These are phyloP conservation scores for Cheilosia vernalis DNA, from an alignment of 2,888 invertebrate species.

Conservation along the genomic window DNA sequence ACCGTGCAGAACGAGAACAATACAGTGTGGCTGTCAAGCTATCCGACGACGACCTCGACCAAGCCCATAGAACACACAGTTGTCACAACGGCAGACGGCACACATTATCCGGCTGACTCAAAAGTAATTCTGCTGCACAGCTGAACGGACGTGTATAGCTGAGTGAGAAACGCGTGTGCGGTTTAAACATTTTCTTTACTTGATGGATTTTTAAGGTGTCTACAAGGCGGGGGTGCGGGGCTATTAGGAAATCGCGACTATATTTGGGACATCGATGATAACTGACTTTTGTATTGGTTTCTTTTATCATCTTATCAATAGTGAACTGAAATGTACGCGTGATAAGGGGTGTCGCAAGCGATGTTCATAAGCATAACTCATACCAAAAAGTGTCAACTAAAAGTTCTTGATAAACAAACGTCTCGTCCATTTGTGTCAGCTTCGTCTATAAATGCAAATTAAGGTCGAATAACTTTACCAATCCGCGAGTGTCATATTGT, in stretches of 20 bases:
- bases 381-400: neutral
- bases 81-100: slow-evolving; percentile 39
- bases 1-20: slow-evolving; percentile 16
- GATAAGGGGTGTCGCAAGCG: slow-evolving; percentile 29
- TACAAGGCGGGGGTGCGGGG: slow-evolving; percentile 25
- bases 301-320: slow-evolving; percentile 46
- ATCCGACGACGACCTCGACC: slow-evolving; percentile 24
- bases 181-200: slow-evolving; percentile 7
- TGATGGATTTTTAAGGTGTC: slow-evolving; percentile 20
- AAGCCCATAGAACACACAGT: slow-evolving; percentile 62
- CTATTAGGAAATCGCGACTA: slow-evolving; percentile 6
- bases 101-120: slow-evolving; percentile 38
- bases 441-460: slow-evolving; percentile 36
- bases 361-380: neutral
- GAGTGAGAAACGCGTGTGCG: slow-evolving; percentile 39
- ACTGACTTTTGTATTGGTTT: slow-evolving; percentile 6
- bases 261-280: slow-evolving; percentile 48
- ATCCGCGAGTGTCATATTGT: slow-evolving; percentile 42
- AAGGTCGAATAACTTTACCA: slow-evolving; percentile 1
- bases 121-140: slow-evolving; percentile 64
- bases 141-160: slow-evolving; percentile 60
- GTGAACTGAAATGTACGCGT: slow-evolving; percentile 23
- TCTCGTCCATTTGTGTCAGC: slow-evolving; percentile 12
- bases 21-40: slow-evolving; percentile 61
- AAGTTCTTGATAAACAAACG: slow-evolving; percentile 16